These are phyloP conservation scores for Threskiornis aethiopicus DNA, from an alignment of 2,797 vertebrate species.

Conservation along the genomic window DNA sequence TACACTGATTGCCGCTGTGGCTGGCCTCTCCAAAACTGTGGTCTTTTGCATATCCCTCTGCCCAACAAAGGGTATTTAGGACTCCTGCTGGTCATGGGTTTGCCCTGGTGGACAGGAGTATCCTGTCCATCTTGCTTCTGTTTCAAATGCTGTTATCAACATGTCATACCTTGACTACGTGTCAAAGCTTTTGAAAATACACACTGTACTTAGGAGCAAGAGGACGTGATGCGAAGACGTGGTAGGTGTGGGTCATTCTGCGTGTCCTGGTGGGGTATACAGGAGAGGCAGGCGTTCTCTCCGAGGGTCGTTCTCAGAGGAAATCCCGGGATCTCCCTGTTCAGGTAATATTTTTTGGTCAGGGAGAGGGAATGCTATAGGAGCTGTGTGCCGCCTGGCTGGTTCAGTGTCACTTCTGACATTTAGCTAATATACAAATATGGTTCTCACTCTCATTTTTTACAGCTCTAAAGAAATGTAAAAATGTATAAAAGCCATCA, in stretches of 20 bases:
- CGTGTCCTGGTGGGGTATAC: background rate
- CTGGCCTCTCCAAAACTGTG: background rate
- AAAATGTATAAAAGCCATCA: constrained; percentile 24
- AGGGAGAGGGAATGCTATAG: background rate
- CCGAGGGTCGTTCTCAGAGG: background rate
- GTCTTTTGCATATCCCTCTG: background rate
- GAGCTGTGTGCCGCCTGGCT: background rate
- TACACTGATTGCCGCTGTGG: background rate
- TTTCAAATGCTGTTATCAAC: background rate
- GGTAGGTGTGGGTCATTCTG: background rate
- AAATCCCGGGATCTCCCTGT: background rate
- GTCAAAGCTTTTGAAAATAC: background rate
- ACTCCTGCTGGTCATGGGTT: background rate
- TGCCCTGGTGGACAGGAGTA: background rate
- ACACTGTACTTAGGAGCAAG: background rate
- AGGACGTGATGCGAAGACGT: background rate
- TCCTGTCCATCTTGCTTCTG: background rate
- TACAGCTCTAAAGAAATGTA: constrained; percentile 24
- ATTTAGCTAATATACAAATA: constrained; percentile 10
- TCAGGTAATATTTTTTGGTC: background rate
- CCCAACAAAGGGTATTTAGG: background rate
- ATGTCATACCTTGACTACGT: background rate
- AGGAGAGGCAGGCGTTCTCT: background rate
- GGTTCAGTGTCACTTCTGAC: background rate
- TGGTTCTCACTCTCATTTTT: background rate